Evolutionary conservation across 2,797 vertebrate species (phyloP).

Genomic region (Xenentodon cancila): DNA sequence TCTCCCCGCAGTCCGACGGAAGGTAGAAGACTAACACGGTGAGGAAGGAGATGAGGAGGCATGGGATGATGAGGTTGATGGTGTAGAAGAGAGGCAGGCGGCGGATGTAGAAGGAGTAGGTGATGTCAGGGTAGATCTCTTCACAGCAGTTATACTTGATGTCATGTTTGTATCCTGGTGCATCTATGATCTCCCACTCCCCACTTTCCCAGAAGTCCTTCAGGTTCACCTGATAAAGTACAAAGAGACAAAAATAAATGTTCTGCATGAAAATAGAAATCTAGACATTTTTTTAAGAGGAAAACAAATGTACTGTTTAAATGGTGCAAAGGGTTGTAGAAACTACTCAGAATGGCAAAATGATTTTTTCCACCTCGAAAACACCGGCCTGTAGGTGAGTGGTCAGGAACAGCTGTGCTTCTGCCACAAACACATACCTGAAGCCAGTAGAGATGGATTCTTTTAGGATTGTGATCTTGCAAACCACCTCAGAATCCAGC

Average conservation of each 20-base stretch:
- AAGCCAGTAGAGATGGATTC: not conserved
- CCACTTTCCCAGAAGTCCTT: slow-evolving; percentile 98
- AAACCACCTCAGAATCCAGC: not conserved
- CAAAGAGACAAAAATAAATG: not conserved
- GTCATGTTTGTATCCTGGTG: slow-evolving; percentile 95
- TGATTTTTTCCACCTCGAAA: too few relatives aligned
- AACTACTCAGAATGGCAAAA: too few relatives aligned
- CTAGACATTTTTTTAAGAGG: not conserved
- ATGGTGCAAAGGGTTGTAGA: too few relatives aligned
- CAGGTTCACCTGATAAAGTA: slow-evolving; percentile 81
- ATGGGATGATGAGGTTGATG: slow-evolving; percentile 94
- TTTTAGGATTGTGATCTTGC: not conserved
- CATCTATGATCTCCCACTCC: slow-evolving; percentile 96
- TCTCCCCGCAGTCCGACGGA: slow-evolving; percentile 95
- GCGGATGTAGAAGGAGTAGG: slow-evolving; percentile 95
- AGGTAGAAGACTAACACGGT: slow-evolving; percentile 95
- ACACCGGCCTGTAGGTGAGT: too few relatives aligned
- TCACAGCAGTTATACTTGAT: slow-evolving; percentile 98
- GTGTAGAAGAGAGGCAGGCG: slow-evolving; percentile 95
- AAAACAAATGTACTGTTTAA: not conserved
- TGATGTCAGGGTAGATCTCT: slow-evolving; percentile 96
- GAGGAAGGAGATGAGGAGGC: slow-evolving; percentile 94
- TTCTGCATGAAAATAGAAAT: not conserved
- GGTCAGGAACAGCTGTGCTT: too few relatives aligned
- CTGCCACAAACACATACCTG: too few relatives aligned